A percentile compares a stretch with the other conserved stretches of the same genome.
Conservation (phyloP, 2,888 invertebrate species). For the Lutraria lutraria region DNA sequence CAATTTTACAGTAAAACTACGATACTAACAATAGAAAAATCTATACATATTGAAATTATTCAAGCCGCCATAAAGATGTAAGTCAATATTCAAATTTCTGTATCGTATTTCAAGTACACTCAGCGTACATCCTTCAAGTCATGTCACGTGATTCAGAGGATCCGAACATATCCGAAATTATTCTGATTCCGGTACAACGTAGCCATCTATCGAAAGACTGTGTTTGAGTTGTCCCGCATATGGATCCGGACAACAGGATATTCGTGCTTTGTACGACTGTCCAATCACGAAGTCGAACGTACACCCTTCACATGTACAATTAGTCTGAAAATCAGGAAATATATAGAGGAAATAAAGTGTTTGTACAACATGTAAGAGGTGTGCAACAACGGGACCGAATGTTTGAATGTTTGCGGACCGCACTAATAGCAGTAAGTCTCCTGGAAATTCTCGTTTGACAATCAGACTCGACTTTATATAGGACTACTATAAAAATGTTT, state of each 20-base stretch:
- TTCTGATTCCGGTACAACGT: constrained; percentile 45
- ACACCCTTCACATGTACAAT: constrained; percentile 38
- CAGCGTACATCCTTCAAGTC: background rate
- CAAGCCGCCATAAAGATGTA: background rate
- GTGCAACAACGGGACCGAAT: background rate
- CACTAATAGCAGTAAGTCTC: too few relatives aligned
- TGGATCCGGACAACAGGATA: constrained; percentile 33
- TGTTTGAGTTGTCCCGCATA: constrained; percentile 40
- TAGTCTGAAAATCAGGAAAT: constrained; percentile 40
- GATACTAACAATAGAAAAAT: constrained; percentile 3
- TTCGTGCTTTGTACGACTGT: constrained; percentile 45
- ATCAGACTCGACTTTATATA: too few relatives aligned
- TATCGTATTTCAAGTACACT: background rate
- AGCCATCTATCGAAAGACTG: constrained; percentile 49
- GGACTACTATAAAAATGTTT: too few relatives aligned
- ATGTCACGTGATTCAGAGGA: constrained; percentile 4
- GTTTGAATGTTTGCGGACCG: background rate
- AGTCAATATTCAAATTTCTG: background rate
- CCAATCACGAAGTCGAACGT: constrained; percentile 61
- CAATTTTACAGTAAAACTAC: background rate
- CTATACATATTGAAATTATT: background rate
- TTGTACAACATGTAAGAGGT: background rate
- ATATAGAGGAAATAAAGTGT: background rate
- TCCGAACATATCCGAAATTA: background rate
- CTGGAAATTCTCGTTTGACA: too few relatives aligned